Evolutionary conservation across 2,797 vertebrate species (phyloP).

Genomic region (Phoebastria nigripes): DNA sequence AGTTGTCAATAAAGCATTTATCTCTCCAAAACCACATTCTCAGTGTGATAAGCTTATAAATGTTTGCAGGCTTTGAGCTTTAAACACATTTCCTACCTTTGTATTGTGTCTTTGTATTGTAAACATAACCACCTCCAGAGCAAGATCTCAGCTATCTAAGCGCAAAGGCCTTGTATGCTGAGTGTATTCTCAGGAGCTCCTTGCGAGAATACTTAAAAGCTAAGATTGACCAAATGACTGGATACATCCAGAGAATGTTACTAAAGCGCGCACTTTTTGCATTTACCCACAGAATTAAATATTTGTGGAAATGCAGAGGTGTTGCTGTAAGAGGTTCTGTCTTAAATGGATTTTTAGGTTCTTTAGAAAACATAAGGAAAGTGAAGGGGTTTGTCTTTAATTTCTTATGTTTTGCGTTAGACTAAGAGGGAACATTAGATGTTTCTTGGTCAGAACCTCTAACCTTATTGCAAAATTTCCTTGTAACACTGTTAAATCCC

Average conservation of each 20-base stretch:
- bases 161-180: neutral
- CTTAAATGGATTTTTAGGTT: neutral
- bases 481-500: neutral
- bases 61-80: neutral
- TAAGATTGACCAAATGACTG: neutral
- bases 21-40: neutral
- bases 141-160: neutral
- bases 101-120: neutral
- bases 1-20: neutral
- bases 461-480: neutral
- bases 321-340: neutral
- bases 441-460: neutral
- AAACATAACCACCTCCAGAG: rapidly evolving
- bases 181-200: neutral
- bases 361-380: neutral
- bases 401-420: neutral
- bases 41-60: neutral
- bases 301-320: neutral
- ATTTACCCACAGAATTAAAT: neutral
- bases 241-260: neutral
- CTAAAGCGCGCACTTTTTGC: neutral
- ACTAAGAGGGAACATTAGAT: neutral
- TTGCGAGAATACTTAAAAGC: neutral
- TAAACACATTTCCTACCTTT: neutral
- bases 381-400: neutral